These are phyloP conservation scores for Pherbina coryleti DNA, from an alignment of 2,888 invertebrate genomes.

Conservation along the genomic window DNA sequence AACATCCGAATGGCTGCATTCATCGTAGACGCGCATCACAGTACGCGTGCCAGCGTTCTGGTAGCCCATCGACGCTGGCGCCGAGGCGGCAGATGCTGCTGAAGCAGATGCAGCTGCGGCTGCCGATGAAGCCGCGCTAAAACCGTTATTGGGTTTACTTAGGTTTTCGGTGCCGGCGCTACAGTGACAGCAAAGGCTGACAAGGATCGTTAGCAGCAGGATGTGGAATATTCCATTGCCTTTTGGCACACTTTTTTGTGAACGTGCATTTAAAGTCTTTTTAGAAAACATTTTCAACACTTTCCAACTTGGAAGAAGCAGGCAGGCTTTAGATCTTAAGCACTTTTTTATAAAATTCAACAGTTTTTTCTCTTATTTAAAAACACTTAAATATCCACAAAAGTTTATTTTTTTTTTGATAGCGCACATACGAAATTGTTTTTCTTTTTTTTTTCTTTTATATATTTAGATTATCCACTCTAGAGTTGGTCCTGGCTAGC, in stretches of 20 bases:
- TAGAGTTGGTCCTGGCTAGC: background rate
- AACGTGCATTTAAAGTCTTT: slow-evolving; percentile 49
- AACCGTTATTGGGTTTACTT: slow-evolving; percentile 41
- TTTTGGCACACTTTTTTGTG: slow-evolving; percentile 40
- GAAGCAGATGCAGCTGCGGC: background rate
- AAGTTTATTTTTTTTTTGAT: slow-evolving; percentile 37
- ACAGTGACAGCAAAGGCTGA: slow-evolving; percentile 45
- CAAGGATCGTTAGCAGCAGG: background rate
- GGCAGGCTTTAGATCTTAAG: background rate
- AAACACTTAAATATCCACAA: background rate
- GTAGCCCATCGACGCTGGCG: slow-evolving; percentile 55
- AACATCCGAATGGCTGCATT: slow-evolving; percentile 77
- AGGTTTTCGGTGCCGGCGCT: slow-evolving; percentile 63
- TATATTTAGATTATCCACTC: background rate
- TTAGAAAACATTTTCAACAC: slow-evolving; percentile 50
- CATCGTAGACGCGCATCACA: slow-evolving; percentile 81
- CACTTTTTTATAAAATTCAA: background rate
- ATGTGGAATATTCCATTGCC: background rate
- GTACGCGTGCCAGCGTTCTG: slow-evolving; percentile 76
- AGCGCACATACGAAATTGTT: background rate
- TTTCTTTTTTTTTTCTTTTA: background rate
- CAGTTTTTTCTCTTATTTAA: background rate
- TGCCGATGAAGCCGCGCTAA: slow-evolving; percentile 36
- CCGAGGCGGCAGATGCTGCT: slow-evolving; percentile 46
- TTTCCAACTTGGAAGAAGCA: background rate